Evolutionary conservation across 2,113 vertebrate species (phyloP), one percentile per base, ranked within the genome.

Genomic region (Oreochromis tanganicae): DNA sequence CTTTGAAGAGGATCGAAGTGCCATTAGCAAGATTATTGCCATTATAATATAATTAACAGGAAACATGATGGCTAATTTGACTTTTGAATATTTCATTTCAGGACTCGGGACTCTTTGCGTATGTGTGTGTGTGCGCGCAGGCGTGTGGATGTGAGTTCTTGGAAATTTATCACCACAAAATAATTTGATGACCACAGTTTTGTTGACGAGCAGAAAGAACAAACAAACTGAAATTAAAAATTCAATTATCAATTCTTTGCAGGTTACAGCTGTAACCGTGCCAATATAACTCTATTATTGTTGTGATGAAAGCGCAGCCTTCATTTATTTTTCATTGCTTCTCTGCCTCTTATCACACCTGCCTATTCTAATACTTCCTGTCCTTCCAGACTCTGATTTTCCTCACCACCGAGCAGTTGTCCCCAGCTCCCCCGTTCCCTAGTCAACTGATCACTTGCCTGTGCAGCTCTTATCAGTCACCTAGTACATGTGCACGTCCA

Each of bases 101-200:
- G 29, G 17, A 63, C 43, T 82, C 11, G 1, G 61, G 10, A 66
- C 4, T 66, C 10, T 63, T 66, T 38, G 21, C 3, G 2, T 73
- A 1, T 50, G 19, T n/a, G 52, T 54, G 52, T 54, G 19, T 0
- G 59, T 0, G 0, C 0, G 0, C 3, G 8, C 14, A 46, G 3
- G 41, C 0, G 2, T 75, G 24, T 48, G 41, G 6, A 7, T 11
- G 9, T 75, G 24, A 27, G 14, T 38, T 29, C 38, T 34, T 38
- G 38, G 63, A 24, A 9, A 86, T 27, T 54, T 9, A 16, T 46
- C 24, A 54, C 52, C 48, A 19, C 46, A 68, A 48, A 66, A 78
- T 16, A 32, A 80, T 27, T 73, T n/a, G 50, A 55, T 48, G 12
- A 34, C 32, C 14, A n/a, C 10, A 68, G 27, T 52, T 78, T 52